These are phyloP conservation scores for Lypha dubia DNA, from an alignment of 2,888 invertebrate genomes.

Conservation along the genomic window DNA sequence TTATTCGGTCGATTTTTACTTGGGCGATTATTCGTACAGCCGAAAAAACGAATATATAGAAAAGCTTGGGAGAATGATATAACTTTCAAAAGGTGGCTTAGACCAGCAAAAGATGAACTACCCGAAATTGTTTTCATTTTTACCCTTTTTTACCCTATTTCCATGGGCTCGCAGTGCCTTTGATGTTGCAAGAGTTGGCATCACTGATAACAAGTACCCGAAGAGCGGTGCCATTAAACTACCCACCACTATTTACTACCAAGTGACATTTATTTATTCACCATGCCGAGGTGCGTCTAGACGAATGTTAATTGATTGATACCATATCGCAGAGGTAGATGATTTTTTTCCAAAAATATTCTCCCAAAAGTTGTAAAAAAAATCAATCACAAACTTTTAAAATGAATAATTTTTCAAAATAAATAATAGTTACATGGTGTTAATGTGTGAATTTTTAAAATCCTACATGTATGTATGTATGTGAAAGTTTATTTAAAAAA, in stretches of 20 bases:
- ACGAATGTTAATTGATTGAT: conserved; percentile 62
- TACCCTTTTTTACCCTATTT: too few relatives aligned
- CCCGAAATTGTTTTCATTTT: too few relatives aligned
- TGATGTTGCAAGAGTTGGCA: too few relatives aligned
- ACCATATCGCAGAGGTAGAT: conserved; percentile 68
- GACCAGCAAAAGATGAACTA: too few relatives aligned
- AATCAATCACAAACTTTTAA: neutral
- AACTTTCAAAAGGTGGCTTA: too few relatives aligned
- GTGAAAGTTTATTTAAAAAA: conserved; percentile 10
- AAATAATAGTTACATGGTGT: neutral
- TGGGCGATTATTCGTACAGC: too few relatives aligned
- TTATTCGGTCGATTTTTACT: too few relatives aligned
- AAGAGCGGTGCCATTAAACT: neutral
- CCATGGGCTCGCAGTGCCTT: too few relatives aligned
- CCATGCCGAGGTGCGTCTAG: conserved; percentile 60
- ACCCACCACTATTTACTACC: neutral
- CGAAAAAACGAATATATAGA: too few relatives aligned
- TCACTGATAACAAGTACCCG: too few relatives aligned
- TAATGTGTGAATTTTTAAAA: neutral
- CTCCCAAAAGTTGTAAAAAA: conserved; percentile 32
- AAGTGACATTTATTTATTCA: conserved; percentile 55
- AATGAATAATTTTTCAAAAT: conserved; percentile 22
- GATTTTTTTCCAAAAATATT: conserved; percentile 60
- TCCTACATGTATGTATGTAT: conserved; percentile 9
- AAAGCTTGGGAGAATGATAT: too few relatives aligned